Base-by-base conservation (phyloP, 2,797 vertebrate genomes). In the Valencia hispanica region DNA sequence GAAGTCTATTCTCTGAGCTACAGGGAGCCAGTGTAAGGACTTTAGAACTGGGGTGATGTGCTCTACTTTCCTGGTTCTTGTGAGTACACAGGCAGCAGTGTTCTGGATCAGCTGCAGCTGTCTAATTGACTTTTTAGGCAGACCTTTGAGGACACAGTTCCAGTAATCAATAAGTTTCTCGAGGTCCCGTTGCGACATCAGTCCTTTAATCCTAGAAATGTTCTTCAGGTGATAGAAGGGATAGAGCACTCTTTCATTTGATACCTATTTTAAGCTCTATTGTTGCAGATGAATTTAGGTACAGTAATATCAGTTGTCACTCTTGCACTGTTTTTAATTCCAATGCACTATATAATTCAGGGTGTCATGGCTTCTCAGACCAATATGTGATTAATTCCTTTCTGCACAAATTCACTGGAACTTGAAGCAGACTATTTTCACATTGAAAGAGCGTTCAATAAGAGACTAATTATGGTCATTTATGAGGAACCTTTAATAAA, bases 281-380 rank as follows among this genome's bases (percentile, higher is more conserved):
- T 85, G 79, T 87, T 53, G 36, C 34, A 72, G 72, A 61, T 57
- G 66, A 78, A 84, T 59, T 82, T 55, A 87, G 84, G 61, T 69
- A 48, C 66, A 66, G 68, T 55, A 30, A 43, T 71, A 77, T 89
- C 79, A 86, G 81, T 73, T 86, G 88, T 90, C 89, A 86, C 41
- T 51, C 77, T 80, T 72, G 79, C 84, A 87, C 88, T 88, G 88
- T 89, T 86, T 91, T 85, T 78, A 78, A 84, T 89, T 90, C 87
- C 86, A 86, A 87, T 85, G 78, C 81, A 70, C 75, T 63, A 74
- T 80, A 80, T 90, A 87, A 91, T 89, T 84, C 81, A 73, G 83
- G 80, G 82, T 89, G 79, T 89, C 86, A 85, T 82, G 88, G 79
- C 82, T 88, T 88, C 79, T 85, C 71, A 57, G 15, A 61, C 55